phyloP scores from a whole-genome alignment of 1,140 invertebrate species.

The Drosophila rhopaloa region DNA sequence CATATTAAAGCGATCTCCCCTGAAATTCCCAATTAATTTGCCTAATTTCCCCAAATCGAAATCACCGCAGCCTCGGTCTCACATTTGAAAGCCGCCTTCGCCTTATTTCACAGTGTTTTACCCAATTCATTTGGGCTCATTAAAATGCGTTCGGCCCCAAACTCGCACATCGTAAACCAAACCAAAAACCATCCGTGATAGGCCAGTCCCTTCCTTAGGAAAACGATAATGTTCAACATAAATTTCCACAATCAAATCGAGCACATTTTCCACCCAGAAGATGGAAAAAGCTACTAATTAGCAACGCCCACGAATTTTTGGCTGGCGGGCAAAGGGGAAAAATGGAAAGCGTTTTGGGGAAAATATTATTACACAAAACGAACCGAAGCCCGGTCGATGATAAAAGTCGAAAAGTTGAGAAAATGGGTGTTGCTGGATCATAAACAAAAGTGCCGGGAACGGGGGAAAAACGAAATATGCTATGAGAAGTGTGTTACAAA shows the following conservation, averaged over 20 bases:
- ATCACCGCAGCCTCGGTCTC: constrained; percentile 16
- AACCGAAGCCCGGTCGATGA: constrained; percentile 45
- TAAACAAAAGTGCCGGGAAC: constrained; percentile 48
- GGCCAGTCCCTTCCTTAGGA: constrained; percentile 10
- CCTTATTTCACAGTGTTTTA: constrained; percentile 2
- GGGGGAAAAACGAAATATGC: constrained; percentile 28
- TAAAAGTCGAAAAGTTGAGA: constrained; percentile 78
- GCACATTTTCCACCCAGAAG: constrained; percentile 64
- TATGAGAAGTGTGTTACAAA: constrained; percentile 69
- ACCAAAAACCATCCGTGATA: constrained; percentile 33
- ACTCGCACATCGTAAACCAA: constrained; percentile 75
- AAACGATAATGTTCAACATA: constrained; percentile 63
- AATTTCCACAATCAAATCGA: constrained; percentile 81
- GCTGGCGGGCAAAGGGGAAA: constrained; percentile 23
- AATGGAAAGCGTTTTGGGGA: constrained; percentile 63
- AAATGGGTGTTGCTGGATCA: constrained; percentile 71
- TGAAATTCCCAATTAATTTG: constrained; percentile 44
- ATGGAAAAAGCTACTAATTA: constrained; percentile 61
- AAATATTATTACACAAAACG: constrained; percentile 58
- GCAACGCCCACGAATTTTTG: constrained; percentile 70
- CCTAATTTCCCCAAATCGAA: constrained; percentile 30
- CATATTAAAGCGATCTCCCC: constrained; percentile 13
- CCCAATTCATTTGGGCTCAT: constrained; percentile 54
- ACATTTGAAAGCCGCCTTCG: constrained; percentile 25
- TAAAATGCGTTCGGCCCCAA: constrained; percentile 75